phyloP scores from a whole-genome alignment of 1,140 invertebrate species.

The Pissodes strobi region DNA sequence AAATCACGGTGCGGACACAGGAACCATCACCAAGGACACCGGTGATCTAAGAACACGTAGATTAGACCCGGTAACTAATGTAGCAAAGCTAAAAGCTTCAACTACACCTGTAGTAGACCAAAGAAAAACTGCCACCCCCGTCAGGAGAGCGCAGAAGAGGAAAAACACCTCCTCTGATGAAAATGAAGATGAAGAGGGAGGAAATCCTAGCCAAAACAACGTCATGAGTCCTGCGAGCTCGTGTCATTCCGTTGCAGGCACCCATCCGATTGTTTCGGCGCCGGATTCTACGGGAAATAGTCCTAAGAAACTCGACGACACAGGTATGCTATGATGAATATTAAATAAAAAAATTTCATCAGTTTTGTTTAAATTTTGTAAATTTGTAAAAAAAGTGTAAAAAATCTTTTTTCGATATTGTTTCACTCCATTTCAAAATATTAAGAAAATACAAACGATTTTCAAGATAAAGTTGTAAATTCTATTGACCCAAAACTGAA shows the following conservation, averaged over 20 bases:
- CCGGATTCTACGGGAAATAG: conserved; percentile 54
- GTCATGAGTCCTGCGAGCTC: conserved; percentile 67
- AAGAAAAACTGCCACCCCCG: conserved; percentile 44
- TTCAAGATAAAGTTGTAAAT: too few species aligned
- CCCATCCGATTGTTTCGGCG: conserved; percentile 54
- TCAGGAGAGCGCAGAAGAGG: conserved; percentile 59
- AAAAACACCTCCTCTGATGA: conserved; percentile 65
- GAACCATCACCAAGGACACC: conserved; percentile 59
- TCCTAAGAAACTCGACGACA: conserved; percentile 56
- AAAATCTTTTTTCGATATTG: too few species aligned
- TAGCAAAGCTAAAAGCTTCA: conserved; percentile 55
- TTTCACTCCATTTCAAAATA: too few species aligned
- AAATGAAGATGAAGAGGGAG: conserved; percentile 61
- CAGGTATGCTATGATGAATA: too few species aligned
- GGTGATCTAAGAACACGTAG: conserved; percentile 61
- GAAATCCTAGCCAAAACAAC: conserved; percentile 53
- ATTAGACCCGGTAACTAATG: conserved; percentile 56
- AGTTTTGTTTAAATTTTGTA: too few species aligned
- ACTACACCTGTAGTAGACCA: conserved; percentile 36
- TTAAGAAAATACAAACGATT: too few species aligned
- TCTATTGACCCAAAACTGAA: too few species aligned
- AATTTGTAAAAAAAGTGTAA: too few species aligned
- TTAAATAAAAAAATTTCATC: too few species aligned
- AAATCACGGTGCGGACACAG: conserved; percentile 34
- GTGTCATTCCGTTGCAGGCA: conserved; percentile 56